phyloP scores from a whole-genome alignment of 2,888 invertebrate species.

The Brachycybe producta region DNA sequence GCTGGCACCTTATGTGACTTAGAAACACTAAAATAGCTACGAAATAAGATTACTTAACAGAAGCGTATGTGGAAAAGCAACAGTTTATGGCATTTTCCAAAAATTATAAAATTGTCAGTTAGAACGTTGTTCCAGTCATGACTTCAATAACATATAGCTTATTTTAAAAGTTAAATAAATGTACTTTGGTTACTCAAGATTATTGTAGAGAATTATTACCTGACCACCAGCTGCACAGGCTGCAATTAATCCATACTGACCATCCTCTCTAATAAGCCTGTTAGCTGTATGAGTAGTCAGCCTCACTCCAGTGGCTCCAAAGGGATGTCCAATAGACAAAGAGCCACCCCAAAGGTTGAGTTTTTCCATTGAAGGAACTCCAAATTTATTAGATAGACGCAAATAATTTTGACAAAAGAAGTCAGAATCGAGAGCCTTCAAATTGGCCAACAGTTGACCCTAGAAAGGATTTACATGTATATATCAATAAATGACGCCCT shows the following conservation, averaged over 20 bases:
- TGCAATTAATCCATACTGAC: constrained; percentile 79
- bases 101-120: no score
- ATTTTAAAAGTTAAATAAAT: no score
- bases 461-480: constrained; percentile 29
- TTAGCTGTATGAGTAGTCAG: constrained; percentile 59
- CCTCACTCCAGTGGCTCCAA: constrained; percentile 79
- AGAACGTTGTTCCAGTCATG: no score
- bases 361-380: constrained; percentile 74
- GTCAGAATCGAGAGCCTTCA: constrained; percentile 95
- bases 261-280: constrained; percentile 83
- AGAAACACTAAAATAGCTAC: no score
- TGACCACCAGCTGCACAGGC: constrained; percentile 99
- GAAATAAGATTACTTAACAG: no score
- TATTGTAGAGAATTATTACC: no score
- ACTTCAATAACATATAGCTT: no score
- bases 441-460: constrained; percentile 92
- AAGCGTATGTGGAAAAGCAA: no score
- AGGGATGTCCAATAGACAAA: constrained; percentile 95
- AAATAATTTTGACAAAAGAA: constrained; percentile 86
- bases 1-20: no score
- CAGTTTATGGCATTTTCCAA: no score
- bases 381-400: constrained; percentile 50
- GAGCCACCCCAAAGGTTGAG: constrained; percentile 99
- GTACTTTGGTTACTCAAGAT: no score
- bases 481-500: constrained; percentile 6